Evolutionary conservation across 2,888 invertebrate species (phyloP), one percentile per base, ranked within the genome.

Genomic region (Stegana nigrithorax): DNA sequence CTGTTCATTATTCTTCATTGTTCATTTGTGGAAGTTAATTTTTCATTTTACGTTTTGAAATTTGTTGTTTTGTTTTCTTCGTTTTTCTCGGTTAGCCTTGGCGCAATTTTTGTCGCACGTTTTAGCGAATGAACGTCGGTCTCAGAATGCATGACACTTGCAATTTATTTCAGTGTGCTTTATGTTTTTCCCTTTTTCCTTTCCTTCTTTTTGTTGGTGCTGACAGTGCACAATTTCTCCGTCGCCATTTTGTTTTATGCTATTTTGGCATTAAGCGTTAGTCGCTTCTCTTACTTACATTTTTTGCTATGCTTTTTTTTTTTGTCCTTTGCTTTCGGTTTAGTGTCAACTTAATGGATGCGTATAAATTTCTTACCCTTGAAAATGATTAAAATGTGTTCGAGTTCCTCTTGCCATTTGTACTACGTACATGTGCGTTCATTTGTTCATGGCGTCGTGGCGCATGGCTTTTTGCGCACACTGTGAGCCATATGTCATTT

Each of bases 1-100:
- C 61, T 59, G 25, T 66, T 67, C 72, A 71, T 77, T 75, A 71
- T 61, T 75, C 68, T 72, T 71, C 63, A 70, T 71, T 71, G 67
- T 67, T 65, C 56, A 63, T 65, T 63, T 63, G 42, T 36, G 53
- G 39, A n/a, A 59, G 59, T 62, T 56, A 23, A 55, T 60, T 60
- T 63, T 59, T 60, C 45, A 53, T 59, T 36, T 2, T 10, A 19
- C 5, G n/a, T 29, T 25, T 32, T 26, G 25, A 4, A 25, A 47
- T 47, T 47, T 47, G 23, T 25, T 4, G 5, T 14, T 14, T 51
- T 27, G 23, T 53, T 47, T 4, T 26, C 44, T 4, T 19, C 1
- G 17, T 56, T 27, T 47, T 39, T 42, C 21, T 26, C 32, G n/a
- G 23, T 32, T 26, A 26, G 14, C 39, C 19, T 47, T 55, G 29